Evolutionary conservation across 2,888 invertebrate species (phyloP).

Genomic region (Ceratothoa steindachneri): DNA sequence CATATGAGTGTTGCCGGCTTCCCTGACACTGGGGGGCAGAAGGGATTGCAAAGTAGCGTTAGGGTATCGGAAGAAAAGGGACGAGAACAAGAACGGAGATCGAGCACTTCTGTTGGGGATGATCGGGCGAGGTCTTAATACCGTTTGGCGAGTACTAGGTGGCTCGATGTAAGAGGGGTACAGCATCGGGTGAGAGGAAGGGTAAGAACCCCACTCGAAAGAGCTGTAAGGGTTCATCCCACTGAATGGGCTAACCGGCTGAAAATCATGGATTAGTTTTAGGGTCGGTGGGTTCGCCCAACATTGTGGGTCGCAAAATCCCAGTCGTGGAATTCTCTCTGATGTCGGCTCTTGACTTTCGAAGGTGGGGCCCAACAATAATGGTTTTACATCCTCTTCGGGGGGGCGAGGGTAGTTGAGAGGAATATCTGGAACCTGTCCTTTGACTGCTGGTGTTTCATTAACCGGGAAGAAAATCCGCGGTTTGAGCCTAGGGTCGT

Average conservation of each 20-base stretch:
- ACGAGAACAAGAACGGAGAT: background rate
- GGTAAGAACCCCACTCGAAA: background rate
- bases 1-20: background rate
- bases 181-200: background rate
- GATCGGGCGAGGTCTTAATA: conserved; percentile 2
- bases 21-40: background rate
- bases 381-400: background rate
- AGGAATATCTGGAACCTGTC: background rate
- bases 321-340: background rate
- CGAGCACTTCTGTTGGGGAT: background rate
- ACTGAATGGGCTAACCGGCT: background rate
- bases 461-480: background rate
- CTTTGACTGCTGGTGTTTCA: background rate
- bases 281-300: background rate
- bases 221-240: background rate
- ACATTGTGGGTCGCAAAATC: background rate
- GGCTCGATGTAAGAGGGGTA: background rate
- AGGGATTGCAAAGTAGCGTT: background rate
- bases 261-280: background rate
- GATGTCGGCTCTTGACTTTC: background rate
- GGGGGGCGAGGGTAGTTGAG: background rate
- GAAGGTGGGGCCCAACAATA: background rate
- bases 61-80: background rate
- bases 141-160: background rate
- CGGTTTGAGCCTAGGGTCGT: background rate